Base-by-base conservation (phyloP, 2,797 vertebrate genomes). In the Neosilurus mollespiculum region DNA sequence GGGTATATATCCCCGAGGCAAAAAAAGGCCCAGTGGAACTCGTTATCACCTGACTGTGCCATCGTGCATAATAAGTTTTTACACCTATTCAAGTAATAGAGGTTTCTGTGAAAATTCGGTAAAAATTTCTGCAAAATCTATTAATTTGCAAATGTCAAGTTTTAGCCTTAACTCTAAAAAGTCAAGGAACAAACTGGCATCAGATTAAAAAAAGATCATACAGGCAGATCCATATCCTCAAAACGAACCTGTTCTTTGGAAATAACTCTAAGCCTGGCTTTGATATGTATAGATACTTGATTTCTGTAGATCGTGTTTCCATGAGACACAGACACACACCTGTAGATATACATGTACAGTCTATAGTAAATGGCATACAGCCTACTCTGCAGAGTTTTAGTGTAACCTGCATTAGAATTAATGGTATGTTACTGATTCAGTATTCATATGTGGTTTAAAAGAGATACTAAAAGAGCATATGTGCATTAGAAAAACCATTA, bases 251-350 rank as follows among this genome's bases (percentile, higher is more conserved):
- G 58, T 22, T 22, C 58, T 15, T 22, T 9, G 18, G 20, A 59
- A 59, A 59, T 7, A 59, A 12, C 61, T 12, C 24, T 24, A 64
- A 64, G 7, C 62, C 12, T 30, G 26, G 7, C 4, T 16, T 30
- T 30, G 64, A 65, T 30, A 30, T 65, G 4, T 64, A 14, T 26
- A 64, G 10, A 64, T 30, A 65, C 62, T 65, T 26, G n/a, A 65
- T 12, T 65, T 1, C 11, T 65, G 62, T 24, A 65, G 10, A 65
- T 64, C 62, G 6, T 65, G 26, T 65, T 65, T 65, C 64, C 67
- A 70, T 70, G 30, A 67, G 43, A 67, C 78, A 67, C 65, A 37
- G 15, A 69, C 64, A 80, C 64, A 80, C 78, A 81, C 30, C 1
- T 2, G 34, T 67, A 59, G 18, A 34, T 65, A 81, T 22, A 34